Evolutionary conservation across 1,140 invertebrate species (phyloP), one percentile per base, ranked within the genome.

Genomic region (Hyles euphorbiae): DNA sequence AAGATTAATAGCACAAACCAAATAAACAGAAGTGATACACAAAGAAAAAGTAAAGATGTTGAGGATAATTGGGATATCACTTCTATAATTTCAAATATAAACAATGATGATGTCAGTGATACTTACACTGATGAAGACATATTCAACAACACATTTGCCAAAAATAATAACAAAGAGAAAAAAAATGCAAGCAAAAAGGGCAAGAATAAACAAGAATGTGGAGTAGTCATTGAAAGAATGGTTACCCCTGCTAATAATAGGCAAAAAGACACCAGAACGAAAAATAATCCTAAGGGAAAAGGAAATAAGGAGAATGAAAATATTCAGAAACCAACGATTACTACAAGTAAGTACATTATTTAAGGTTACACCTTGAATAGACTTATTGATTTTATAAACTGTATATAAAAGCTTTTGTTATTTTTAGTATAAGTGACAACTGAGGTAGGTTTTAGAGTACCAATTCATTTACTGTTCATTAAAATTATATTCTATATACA

Each of bases 121-220:
- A 85, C 82, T 40, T 85, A 65, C 56, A 85, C 81, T 34, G 84
- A 87, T 77, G 84, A 87, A 53, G 84, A 87, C 68, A 82, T 81
- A 74, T 83, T 83, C 61, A 62, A 60, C 55, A 34, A 45, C 53
- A 49, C 65, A 44, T 62, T 53, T 51, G 57, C 22, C 48, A 45
- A 61, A 22, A 62, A 64, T 54, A 55, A 63, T 34, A 34, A 9
- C 11, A 56, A 63, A 46, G 34, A 6, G 9, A 11, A 58, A 43
- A 65, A 62, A 55, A 63, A 46, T 55, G 62, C 67, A 53, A 10
- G 63, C 60, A 59, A 52, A 44, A 8, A 3, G 5, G 58, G 22
- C 8, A 56, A 61, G 32, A 57, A 46, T 3, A 55, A 54, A 34
- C 33, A 53, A 11, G 36, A 40, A 2, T 40, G 36, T 40, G 0